Evolutionary conservation across 2,888 invertebrate species (phyloP).

Genomic region (Microctonus hyperodae): DNA sequence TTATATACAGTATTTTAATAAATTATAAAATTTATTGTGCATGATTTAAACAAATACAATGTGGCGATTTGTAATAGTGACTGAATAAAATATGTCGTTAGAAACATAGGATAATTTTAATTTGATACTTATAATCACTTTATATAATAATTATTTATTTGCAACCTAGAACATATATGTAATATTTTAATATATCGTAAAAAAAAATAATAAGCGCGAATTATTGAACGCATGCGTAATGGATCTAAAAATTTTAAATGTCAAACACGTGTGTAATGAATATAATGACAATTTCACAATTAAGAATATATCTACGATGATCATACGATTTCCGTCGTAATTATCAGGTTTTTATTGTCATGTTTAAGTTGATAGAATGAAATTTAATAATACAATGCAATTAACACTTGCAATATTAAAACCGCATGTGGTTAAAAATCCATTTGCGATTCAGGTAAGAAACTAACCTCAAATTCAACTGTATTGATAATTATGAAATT

Average conservation of each 20-base stretch:
- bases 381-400: constrained; percentile 59
- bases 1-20: no score
- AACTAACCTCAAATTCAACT: background rate
- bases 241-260: background rate
- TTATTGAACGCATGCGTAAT: background rate
- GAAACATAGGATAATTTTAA: no score
- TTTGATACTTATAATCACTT: no score
- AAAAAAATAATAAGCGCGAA: background rate
- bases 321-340: background rate
- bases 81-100: background rate
- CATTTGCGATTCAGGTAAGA: constrained; percentile 70
- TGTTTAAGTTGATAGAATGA: constrained; percentile 38
- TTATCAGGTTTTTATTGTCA: background rate
- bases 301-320: background rate
- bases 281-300: constrained; percentile 16
- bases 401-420: constrained; percentile 87
- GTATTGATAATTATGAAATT: background rate
- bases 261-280: constrained; percentile 7
- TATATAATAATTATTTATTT: no score
- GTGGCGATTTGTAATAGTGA: background rate
- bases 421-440: constrained; percentile 83
- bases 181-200: no score
- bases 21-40: background rate
- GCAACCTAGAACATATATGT: no score
- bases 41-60: no score